Percentiles rank a stretch among this genome's conserved stretches.
phyloP scores from a whole-genome alignment of 2,113 vertebrate species.

The Lophotis ruficrista region DNA sequence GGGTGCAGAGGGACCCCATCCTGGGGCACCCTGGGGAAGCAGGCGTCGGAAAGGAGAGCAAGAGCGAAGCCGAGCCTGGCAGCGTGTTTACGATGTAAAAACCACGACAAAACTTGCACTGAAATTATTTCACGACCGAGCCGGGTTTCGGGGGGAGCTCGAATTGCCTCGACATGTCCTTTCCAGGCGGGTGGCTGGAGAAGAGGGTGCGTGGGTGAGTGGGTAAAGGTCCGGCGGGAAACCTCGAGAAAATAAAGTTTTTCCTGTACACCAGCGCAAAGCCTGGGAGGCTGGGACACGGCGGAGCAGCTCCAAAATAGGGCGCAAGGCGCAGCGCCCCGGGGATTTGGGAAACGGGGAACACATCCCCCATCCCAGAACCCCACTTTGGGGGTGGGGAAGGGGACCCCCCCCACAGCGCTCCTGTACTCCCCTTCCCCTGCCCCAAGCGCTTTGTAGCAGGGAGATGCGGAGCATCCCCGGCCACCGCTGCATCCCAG shows the following conservation, averaged over 20 bases:
- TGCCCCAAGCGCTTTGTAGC: too few species aligned
- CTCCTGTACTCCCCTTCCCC: neutral
- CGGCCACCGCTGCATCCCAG: neutral
- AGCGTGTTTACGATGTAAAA: slow-evolving; percentile 14
- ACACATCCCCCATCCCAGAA: fast-evolving
- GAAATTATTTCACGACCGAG: neutral
- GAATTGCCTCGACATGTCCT: neutral
- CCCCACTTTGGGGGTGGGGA: neutral
- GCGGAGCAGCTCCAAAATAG: neutral
- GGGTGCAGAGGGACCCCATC: neutral
- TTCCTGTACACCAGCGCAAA: neutral
- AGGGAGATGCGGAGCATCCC: neutral
- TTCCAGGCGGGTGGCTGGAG: neutral
- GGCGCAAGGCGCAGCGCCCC: neutral
- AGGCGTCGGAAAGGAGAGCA: neutral
- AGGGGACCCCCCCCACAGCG: fast-evolving
- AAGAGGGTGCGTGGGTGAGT: neutral
- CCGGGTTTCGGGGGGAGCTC: neutral
- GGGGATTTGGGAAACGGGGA: neutral
- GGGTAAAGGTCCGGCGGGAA: neutral
- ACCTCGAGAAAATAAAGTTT: neutral
- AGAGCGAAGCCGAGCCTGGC: neutral
- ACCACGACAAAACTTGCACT: slow-evolving; percentile 8
- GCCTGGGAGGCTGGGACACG: neutral
- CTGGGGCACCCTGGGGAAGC: neutral